Conservation (phyloP, 2,888 invertebrate species). For the Danaus chrysippus region DNA sequence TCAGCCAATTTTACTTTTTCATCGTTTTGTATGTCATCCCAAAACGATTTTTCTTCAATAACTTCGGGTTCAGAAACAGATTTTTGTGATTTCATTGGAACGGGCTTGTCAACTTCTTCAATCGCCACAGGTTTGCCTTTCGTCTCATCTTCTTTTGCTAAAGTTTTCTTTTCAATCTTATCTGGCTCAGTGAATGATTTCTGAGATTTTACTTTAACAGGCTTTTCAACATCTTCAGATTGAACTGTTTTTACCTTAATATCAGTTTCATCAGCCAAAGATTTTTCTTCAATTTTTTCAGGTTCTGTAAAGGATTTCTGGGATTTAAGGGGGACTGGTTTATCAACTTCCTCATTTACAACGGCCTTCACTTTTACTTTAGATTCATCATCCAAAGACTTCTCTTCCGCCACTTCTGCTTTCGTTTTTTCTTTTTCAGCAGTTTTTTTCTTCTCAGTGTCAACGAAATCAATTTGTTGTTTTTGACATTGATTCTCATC, state of each 20-base stretch:
- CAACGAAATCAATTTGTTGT: slow-evolving; percentile 47
- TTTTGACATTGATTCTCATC: slow-evolving; percentile 52
- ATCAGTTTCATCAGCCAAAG: slow-evolving; percentile 44
- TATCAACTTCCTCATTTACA: slow-evolving; percentile 44
- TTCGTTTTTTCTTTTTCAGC: slow-evolving; percentile 50
- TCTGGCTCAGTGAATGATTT: slow-evolving; percentile 47
- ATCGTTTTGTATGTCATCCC: slow-evolving; percentile 54
- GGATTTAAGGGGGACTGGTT: slow-evolving; percentile 37
- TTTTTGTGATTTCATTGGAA: slow-evolving; percentile 52
- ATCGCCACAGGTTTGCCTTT: slow-evolving; percentile 35
- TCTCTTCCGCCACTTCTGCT: slow-evolving; percentile 50
- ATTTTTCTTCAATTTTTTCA: slow-evolving; percentile 39
- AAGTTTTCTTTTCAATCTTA: slow-evolving; percentile 36
- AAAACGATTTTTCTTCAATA: slow-evolving; percentile 52
- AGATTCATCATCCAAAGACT: slow-evolving; percentile 49
- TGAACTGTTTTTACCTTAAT: slow-evolving; percentile 43
- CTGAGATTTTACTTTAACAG: slow-evolving; percentile 37
- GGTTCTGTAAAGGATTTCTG: slow-evolving; percentile 46
- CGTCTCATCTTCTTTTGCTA: slow-evolving; percentile 46
- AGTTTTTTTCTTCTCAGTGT: slow-evolving; percentile 43
- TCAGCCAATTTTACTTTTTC: slow-evolving; percentile 39
- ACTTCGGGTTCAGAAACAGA: slow-evolving; percentile 48
- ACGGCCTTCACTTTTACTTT: slow-evolving; percentile 45
- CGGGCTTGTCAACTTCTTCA: slow-evolving; percentile 48
- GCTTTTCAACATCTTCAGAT: slow-evolving; percentile 22